Conservation (phyloP, 2,888 invertebrate genomes). For the Euclidia mi region DNA sequence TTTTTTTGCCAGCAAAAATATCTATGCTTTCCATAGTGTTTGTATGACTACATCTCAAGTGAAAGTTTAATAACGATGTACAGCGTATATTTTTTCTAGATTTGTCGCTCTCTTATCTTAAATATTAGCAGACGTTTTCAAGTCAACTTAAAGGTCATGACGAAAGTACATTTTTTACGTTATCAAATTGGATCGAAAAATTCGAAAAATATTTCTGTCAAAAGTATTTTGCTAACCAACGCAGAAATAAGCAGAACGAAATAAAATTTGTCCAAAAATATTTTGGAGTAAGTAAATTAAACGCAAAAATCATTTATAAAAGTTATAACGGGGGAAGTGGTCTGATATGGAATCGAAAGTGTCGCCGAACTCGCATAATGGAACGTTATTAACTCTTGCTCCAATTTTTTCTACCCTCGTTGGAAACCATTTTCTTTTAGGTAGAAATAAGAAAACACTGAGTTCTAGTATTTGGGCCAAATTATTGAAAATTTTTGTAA, state of each 20-base stretch:
- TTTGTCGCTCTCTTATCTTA: too few species aligned
- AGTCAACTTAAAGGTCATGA: too few species aligned
- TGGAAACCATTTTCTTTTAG: conserved; percentile 44
- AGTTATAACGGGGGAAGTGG: conserved; percentile 48
- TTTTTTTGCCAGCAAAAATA: too few species aligned
- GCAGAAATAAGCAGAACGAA: neutral
- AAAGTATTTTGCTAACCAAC: too few species aligned
- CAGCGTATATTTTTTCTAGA: too few species aligned
- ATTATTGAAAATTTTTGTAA: conserved; percentile 24
- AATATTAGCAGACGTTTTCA: too few species aligned
- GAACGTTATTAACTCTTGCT: conserved; percentile 47
- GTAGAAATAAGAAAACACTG: conserved; percentile 46
- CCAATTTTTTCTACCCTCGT: conserved; percentile 32
- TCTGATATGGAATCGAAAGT: conserved; percentile 48
- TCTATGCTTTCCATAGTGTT: too few species aligned
- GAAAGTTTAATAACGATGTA: too few species aligned
- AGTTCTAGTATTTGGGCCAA: conserved; percentile 19
- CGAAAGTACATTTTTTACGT: too few species aligned
- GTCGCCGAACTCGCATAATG: conserved; percentile 52
- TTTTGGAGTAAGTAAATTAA: conserved; percentile 15
- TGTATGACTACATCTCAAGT: too few species aligned
- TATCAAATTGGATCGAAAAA: too few species aligned
- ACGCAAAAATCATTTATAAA: conserved; percentile 34
- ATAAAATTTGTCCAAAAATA: neutral
- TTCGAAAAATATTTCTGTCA: too few species aligned